Percentiles rank a stretch among this genome's conserved stretches.
These are phyloP conservation scores for Molorchus minor DNA, from an alignment of 2,888 invertebrate species.

Conservation along the genomic window DNA sequence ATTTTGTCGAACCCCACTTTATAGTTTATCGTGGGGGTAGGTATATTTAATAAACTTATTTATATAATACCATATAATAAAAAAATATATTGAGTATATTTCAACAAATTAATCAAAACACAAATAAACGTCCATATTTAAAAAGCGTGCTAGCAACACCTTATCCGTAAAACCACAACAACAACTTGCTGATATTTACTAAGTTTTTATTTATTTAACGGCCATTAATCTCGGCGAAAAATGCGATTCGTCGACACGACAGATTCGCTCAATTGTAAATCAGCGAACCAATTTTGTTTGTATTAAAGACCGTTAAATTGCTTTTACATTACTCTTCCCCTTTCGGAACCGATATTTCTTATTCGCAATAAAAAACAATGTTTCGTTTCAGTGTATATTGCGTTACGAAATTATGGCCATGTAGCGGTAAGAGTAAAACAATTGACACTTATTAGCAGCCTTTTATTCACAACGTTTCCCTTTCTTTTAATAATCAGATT, in stretches of 20 bases:
- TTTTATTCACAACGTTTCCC: too few species aligned
- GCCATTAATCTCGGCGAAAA: neutral
- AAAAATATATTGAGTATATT: too few species aligned
- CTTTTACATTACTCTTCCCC: conserved; percentile 1
- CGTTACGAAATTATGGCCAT: too few species aligned
- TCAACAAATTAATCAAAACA: too few species aligned
- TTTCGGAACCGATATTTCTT: neutral
- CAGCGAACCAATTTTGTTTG: conserved; percentile 1
- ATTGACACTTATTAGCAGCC: too few species aligned
- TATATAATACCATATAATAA: too few species aligned
- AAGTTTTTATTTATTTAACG: conserved; percentile 1
- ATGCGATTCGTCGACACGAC: neutral
- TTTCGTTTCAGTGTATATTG: neutral
- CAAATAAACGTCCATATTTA: neutral
- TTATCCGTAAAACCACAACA: neutral
- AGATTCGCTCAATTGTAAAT: conserved; percentile 1
- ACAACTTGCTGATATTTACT: neutral
- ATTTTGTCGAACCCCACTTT: too few species aligned
- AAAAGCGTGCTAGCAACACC: neutral
- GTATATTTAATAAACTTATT: too few species aligned
- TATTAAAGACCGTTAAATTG: conserved; percentile 1
- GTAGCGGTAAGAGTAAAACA: too few species aligned
- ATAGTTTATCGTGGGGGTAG: too few species aligned
- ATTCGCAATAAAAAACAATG: neutral
- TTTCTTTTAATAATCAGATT: too few species aligned